phyloP scores from a whole-genome alignment of 2,797 vertebrate genomes.

The Parambassis ranga region DNA sequence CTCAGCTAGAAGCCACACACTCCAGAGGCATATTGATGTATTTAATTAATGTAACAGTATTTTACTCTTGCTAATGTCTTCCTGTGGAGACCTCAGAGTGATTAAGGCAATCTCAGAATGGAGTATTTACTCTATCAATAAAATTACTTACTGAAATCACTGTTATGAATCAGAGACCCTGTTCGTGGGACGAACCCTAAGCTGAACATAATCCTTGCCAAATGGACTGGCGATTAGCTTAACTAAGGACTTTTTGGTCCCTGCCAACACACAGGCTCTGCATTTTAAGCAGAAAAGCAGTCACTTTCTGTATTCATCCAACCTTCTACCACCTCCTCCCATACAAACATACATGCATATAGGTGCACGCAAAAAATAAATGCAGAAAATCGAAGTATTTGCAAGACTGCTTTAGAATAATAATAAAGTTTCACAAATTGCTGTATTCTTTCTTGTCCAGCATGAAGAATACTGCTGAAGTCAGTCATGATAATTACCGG shows the following conservation, averaged over 20 bases:
- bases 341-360: slow-evolving; percentile 25
- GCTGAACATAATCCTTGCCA: slow-evolving; percentile 75
- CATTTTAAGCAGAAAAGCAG: slow-evolving; percentile 69
- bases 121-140: slow-evolving; percentile 68
- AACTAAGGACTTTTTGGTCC: slow-evolving; percentile 73
- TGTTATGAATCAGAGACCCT: slow-evolving; percentile 77
- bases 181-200: slow-evolving; percentile 66
- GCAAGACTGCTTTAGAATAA: slow-evolving; percentile 2
- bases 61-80: slow-evolving; percentile 64
- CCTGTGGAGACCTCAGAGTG: slow-evolving; percentile 50
- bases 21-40: slow-evolving; percentile 27
- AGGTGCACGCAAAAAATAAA: slow-evolving; percentile 18
- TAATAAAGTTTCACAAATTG: neutral
- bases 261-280: slow-evolving; percentile 70
- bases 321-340: slow-evolving; percentile 36
- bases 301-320: slow-evolving; percentile 69
- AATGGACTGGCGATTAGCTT: slow-evolving; percentile 78
- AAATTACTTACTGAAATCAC: slow-evolving; percentile 71
- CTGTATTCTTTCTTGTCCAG: neutral
- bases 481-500: slow-evolving; percentile 13
- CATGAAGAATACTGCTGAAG: slow-evolving; percentile 14
- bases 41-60: slow-evolving; percentile 70
- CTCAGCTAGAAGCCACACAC: slow-evolving; percentile 6
- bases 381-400: neutral
- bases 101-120: slow-evolving; percentile 63